Base-by-base conservation (phyloP, 2,113 vertebrate species). In the Glareola pratincola region DNA sequence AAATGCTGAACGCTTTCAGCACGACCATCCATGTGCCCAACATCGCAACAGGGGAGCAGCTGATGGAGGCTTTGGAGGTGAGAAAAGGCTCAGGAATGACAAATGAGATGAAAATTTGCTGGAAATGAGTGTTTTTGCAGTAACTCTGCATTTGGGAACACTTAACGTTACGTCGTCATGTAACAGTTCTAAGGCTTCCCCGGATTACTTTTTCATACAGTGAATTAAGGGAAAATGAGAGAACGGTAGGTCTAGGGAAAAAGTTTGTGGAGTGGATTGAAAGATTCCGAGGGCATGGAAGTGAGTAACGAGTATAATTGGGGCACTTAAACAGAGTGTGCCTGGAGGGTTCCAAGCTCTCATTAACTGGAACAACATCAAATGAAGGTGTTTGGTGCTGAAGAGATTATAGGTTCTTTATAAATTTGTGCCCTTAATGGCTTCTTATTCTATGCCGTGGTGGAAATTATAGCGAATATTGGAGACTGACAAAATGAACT, bases 1-100 rank as follows among this genome's bases (percentile, higher is more conserved):
- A 99, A 74, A 99, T 99, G 99, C 92, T 99, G 18, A 98, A 99
- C 0, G 98, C 99, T 26, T 99, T 99, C 98, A 99, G 99, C 98
- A 99, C 99, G 51, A 99, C 98, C n/a, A 98, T 99, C 96, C 99
- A 99, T 0, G 98, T 99, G 74, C 99, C 99, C 96, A 99, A 99
- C 98, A 99, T 99, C 85, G 98, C 98, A 2, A 98, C 98, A 0
- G 99, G 98, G 43, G 98, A 99, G 73, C 98, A 99, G 96, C 98
- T 99, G 62, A 97, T 99, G 73, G 99, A 99, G 90, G 99, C 99
- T 12, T 95, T 99, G 96, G 99, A 99, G 98, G 98, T 98, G 57
- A 98, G 85, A 32, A 76, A 8, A 32, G 62, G 12, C 18, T 62
- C 7, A 9, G 26, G n/a, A 37, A 8, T 57, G 23, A 30, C 50